A percentile compares a stretch with the other conserved stretches of the same genome.
Conservation (phyloP, 2,888 invertebrate genomes). For the Leptura quadrifasciata region DNA sequence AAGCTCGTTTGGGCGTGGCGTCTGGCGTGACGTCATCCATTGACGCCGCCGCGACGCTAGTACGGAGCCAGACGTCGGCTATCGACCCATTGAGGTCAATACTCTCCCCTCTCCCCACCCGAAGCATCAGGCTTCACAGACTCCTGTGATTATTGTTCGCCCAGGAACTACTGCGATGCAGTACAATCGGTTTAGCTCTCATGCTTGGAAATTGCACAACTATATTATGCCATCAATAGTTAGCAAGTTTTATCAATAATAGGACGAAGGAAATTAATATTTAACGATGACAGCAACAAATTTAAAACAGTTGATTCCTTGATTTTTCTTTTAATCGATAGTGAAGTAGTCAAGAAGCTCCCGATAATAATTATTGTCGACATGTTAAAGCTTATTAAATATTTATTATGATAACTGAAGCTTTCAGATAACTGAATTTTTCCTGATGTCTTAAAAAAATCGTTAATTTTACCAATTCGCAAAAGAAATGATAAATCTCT, state of each 20-base stretch:
- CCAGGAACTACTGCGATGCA: slow-evolving; percentile 27
- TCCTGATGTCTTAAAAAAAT: too few species aligned
- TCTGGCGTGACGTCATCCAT: slow-evolving; percentile 77
- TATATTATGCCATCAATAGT: neutral
- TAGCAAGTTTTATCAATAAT: neutral
- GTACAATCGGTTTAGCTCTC: neutral
- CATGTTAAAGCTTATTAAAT: too few species aligned
- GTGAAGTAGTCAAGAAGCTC: too few species aligned
- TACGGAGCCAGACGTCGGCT: slow-evolving; percentile 69
- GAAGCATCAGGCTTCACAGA: slow-evolving; percentile 12
- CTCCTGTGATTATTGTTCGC: slow-evolving; percentile 31
- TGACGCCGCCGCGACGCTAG: slow-evolving; percentile 69
- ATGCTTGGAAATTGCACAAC: neutral
- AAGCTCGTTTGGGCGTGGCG: slow-evolving; percentile 66
- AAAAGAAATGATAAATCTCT: too few species aligned
- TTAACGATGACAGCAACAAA: neutral
- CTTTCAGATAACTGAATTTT: too few species aligned
- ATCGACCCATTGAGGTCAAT: slow-evolving; percentile 69
- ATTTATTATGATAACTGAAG: too few species aligned
- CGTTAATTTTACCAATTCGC: too few species aligned
- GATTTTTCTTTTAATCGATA: too few species aligned
- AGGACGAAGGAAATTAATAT: neutral
- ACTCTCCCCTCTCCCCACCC: slow-evolving; percentile 51
- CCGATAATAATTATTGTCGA: too few species aligned
- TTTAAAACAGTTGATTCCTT: too few species aligned